These are phyloP conservation scores for Mesitornis unicolor DNA, from an alignment of 2,113 vertebrate genomes.

Conservation along the genomic window DNA sequence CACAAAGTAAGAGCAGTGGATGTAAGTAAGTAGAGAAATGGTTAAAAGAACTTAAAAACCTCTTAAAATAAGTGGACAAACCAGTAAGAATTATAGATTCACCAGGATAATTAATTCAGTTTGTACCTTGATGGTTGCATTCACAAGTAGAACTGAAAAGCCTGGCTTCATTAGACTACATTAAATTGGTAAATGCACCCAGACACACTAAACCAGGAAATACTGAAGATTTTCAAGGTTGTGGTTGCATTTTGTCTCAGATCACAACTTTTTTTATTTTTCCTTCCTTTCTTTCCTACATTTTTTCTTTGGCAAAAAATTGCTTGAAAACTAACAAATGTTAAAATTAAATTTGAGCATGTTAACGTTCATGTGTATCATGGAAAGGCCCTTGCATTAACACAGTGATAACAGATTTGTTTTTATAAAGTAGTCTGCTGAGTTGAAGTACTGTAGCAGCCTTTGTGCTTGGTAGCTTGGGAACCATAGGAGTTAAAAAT, in stretches of 20 bases:
- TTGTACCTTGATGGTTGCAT: not conserved
- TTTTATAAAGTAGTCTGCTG: not conserved
- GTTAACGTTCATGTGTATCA: slow-evolving; percentile 1
- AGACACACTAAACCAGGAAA: not conserved
- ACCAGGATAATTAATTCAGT: not conserved
- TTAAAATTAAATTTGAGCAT: not conserved
- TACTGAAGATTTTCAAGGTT: not conserved
- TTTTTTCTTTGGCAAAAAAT: not conserved
- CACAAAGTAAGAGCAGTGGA: not conserved
- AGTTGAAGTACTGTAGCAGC: not conserved
- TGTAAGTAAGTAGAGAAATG: not conserved
- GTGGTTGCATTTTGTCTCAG: not conserved
- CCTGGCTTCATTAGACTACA: not conserved
- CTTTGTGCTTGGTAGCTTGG: not conserved
- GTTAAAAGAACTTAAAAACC: not conserved
- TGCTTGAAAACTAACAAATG: not conserved
- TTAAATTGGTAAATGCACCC: not conserved
- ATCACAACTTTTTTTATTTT: not conserved
- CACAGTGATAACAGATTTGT: not conserved
- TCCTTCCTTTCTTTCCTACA: not conserved
- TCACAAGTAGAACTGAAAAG: not conserved
- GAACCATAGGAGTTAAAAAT: not conserved
- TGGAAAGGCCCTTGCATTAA: not conserved
- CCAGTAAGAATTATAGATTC: not conserved
- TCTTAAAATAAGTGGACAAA: not conserved